Evolutionary conservation across 2,888 invertebrate species (phyloP), one percentile per base, ranked within the genome.

Genomic region (Steinernema hermaphroditum): DNA sequence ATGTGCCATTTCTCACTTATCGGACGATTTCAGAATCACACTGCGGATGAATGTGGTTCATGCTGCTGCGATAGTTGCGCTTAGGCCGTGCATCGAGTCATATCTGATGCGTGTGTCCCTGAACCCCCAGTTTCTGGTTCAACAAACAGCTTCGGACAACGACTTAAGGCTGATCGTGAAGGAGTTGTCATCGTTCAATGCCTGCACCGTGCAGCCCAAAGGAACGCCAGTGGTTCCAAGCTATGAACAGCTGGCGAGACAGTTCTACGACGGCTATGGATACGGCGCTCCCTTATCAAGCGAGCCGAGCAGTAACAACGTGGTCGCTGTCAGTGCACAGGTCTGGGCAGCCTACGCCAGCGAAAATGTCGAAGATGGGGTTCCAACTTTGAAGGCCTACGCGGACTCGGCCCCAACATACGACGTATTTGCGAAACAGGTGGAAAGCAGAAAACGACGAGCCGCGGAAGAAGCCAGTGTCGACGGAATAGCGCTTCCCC

Each of bases 11-110:
- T 54, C 70, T 57, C 71, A 22, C 32, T 71, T 74, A 34, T 70
- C 9, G 19, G 34, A n/a, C 68, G 50, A 75, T 29, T 74, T 70
- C 76, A 90, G 90, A 90, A 91, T 97, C 68, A 94, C 93, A 88
- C 90, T 97, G 74, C 91, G 92, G 16, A 94, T 96, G 91, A 90
- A 92, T 72, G 91, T 93, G 0, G 87, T 89, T 44, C 87, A 91
- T 9, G 97, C 96, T 0, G 92, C 94, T 0, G 90, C 91, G 43
- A 90, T 97, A 71, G 91, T 93, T 0, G 93, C 94, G 0, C 89
- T 98, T 6, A 90, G 96, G 37, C 95, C 96, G 0, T 93, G 93
- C 1, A 86, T 97, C 6, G 96, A 97, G 88, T 90, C 91, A 77
- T 89, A 96, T 0, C 91, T 96, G 2, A 91, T 93, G 9, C 89